Percentiles rank a stretch among this genome's conserved stretches.
phyloP scores from a whole-genome alignment of 2,113 vertebrate species.

The Menura novaehollandiae region DNA sequence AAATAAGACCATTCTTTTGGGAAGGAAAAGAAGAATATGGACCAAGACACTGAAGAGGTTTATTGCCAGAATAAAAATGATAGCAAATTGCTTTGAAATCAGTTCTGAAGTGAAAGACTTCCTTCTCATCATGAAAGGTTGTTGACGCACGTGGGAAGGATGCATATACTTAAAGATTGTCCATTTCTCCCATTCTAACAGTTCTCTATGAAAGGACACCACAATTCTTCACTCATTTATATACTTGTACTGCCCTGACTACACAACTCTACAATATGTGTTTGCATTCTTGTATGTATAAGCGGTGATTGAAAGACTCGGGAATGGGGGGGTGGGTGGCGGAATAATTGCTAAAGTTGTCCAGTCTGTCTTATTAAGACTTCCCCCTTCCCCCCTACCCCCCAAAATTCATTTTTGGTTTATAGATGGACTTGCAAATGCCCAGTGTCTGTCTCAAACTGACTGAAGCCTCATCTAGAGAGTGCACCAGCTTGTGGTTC shows the following conservation, averaged over 20 bases:
- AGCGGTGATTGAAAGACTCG: background rate
- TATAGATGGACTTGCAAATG: background rate
- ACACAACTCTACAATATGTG: background rate
- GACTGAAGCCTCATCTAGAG: background rate
- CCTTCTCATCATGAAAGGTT: background rate
- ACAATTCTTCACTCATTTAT: background rate
- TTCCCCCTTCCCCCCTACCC: background rate
- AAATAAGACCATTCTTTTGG: background rate
- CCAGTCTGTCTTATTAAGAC: background rate
- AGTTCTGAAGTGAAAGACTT: background rate
- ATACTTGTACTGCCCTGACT: background rate
- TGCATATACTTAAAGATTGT: background rate
- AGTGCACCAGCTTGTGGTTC: background rate
- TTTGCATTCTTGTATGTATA: background rate
- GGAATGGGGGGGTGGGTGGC: accelerated
- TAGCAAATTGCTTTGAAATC: background rate
- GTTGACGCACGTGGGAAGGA: background rate
- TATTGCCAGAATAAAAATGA: background rate
- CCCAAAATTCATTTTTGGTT: background rate
- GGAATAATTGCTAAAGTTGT: background rate
- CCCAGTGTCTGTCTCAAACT: background rate
- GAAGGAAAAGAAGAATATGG: background rate
- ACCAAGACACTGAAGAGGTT: background rate
- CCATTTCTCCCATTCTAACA: background rate
- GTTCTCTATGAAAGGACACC: background rate